Conservation (phyloP, 2,797 vertebrate species). For the Takifugu ocellatus region DNA sequence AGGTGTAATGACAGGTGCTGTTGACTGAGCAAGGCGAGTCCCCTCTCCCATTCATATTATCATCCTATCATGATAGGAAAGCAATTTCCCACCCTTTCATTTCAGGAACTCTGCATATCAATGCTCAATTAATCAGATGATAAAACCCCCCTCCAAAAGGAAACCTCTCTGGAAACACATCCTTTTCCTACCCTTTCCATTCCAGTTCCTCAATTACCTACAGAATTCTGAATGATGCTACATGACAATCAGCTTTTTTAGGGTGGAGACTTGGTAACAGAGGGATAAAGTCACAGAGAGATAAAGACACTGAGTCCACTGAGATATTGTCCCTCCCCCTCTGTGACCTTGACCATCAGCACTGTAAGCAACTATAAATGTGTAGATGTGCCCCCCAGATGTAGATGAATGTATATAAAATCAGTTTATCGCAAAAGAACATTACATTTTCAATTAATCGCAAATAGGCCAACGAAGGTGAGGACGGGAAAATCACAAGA, state of each 20-base stretch:
- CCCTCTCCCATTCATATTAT: constrained; percentile 64
- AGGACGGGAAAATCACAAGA: constrained; percentile 28
- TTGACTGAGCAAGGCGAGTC: constrained; percentile 68
- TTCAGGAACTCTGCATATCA: constrained; percentile 70
- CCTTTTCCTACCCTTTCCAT: constrained; percentile 32
- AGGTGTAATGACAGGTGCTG: constrained; percentile 73
- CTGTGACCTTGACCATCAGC: no score
- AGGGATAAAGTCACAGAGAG: no score
- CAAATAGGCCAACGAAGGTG: constrained; percentile 24
- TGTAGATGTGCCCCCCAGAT: neutral
- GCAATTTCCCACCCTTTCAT: constrained; percentile 66
- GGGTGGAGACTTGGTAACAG: no score
- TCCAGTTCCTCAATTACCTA: constrained; percentile 9
- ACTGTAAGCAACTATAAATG: no score
- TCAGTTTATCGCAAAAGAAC: constrained; percentile 11
- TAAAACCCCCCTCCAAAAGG: constrained; percentile 56
- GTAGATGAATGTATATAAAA: constrained; percentile 12
- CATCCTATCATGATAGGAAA: constrained; percentile 65
- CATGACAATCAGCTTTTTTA: no score
- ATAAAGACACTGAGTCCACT: no score
- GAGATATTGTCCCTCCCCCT: no score
- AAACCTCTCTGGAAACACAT: constrained; percentile 44
- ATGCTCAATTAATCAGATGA: constrained; percentile 71
- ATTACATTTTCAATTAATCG: constrained; percentile 11
- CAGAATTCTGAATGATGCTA: no score